Percentiles rank a stretch among this genome's conserved stretches.
Conservation (phyloP, 2,888 invertebrate genomes). For the Ephialtes manifestator region DNA sequence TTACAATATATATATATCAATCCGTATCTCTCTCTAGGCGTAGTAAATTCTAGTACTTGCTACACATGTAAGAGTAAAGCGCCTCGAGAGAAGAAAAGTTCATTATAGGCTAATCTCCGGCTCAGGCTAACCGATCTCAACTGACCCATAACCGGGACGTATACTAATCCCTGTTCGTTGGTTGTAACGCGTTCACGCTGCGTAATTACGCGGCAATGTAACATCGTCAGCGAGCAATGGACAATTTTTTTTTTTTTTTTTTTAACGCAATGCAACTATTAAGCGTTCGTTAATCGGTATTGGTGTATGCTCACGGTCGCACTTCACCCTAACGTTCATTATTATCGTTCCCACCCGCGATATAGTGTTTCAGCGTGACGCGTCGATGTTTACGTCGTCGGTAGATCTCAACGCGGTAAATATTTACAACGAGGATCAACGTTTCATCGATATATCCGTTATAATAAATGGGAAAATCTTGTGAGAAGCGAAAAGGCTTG, state of each 20-base stretch:
- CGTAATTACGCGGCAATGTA: slow-evolving; percentile 65
- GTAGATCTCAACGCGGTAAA: not conserved
- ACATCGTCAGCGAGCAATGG: not conserved
- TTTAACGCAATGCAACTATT: not conserved
- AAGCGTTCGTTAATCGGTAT: slow-evolving; percentile 29
- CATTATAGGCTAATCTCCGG: slow-evolving; percentile 74
- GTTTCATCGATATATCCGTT: slow-evolving; percentile 21
- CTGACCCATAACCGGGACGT: slow-evolving; percentile 75
- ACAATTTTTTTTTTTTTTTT: not conserved
- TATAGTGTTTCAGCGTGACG: not conserved
- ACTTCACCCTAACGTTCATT: slow-evolving; percentile 55
- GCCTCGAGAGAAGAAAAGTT: slow-evolving; percentile 64
- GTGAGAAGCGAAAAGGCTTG: slow-evolving; percentile 17
- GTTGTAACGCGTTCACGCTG: slow-evolving; percentile 70
- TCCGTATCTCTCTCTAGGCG: not conserved
- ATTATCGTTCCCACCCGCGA: slow-evolving; percentile 19
- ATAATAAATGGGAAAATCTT: slow-evolving; percentile 27
- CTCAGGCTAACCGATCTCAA: slow-evolving; percentile 78
- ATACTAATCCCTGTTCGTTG: slow-evolving; percentile 64
- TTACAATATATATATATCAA: not conserved
- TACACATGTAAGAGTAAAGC: not conserved
- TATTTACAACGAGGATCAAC: slow-evolving; percentile 28
- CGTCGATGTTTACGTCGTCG: not conserved
- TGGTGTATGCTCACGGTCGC: slow-evolving; percentile 35
- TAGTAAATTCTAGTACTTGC: not conserved